phyloP scores from a whole-genome alignment of 37 sponge, comb jelly and placozoan genomes.

The Amphimedon queenslandica region DNA sequence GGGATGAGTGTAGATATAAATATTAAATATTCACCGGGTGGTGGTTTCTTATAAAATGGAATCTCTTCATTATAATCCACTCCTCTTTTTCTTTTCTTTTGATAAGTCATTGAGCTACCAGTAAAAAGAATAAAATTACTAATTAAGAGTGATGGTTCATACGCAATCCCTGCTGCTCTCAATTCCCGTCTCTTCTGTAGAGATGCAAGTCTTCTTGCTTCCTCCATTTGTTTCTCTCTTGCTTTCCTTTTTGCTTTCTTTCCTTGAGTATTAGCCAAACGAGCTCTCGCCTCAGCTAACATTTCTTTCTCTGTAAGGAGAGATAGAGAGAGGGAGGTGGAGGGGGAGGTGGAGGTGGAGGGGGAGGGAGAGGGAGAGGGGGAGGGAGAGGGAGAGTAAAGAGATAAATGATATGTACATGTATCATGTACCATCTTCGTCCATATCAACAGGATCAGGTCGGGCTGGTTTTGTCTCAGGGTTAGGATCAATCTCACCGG shows the following conservation, averaged over 20 bases:
- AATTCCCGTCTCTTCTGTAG: slow-evolving; percentile 94
- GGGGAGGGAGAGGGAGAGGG: no score
- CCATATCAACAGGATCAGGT: slow-evolving; percentile 99
- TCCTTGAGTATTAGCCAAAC: slow-evolving; percentile 98
- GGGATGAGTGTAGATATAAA: neutral
- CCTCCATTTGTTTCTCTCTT: slow-evolving; percentile 98
- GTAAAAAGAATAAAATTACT: neutral
- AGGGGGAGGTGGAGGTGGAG: no score
- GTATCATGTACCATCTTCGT: slow-evolving; percentile 81
- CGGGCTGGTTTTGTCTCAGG: slow-evolving; percentile 97
- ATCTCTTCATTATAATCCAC: slow-evolving; percentile 93
- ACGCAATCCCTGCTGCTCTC: slow-evolving; percentile 93
- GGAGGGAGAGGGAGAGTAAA: no score
- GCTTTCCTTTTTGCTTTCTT: slow-evolving; percentile 99
- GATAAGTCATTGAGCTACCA: slow-evolving; percentile 34
- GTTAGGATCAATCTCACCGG: slow-evolving; percentile 95
- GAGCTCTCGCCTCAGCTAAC: slow-evolving; percentile 96
- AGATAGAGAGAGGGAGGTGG: no score
- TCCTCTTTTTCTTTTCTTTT: slow-evolving; percentile 45
- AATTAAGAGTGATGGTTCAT: no score
- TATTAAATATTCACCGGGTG: slow-evolving; percentile 19
- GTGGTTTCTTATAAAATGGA: slow-evolving; percentile 96
- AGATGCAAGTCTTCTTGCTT: slow-evolving; percentile 93
- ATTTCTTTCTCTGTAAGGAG: slow-evolving; percentile 94
- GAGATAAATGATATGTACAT: neutral